Conservation (phyloP, 2,797 vertebrate genomes). For the Lepidocolaptes lacrymiger region DNA sequence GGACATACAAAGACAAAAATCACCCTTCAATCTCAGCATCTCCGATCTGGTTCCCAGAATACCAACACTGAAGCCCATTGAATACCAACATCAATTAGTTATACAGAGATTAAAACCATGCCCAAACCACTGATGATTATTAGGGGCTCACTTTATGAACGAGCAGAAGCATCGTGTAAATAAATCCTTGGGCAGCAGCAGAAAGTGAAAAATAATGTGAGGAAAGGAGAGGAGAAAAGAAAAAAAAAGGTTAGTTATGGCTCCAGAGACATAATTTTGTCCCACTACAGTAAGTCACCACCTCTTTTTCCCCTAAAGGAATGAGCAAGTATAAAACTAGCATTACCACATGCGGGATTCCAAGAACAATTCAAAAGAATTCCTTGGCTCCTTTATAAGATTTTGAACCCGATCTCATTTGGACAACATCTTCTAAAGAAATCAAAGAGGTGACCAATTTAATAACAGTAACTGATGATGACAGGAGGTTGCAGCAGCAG, state of each 20-base stretch:
- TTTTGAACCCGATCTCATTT: conserved; percentile 24
- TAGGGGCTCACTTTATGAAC: conserved; percentile 51
- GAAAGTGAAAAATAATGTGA: neutral
- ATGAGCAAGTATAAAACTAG: neutral
- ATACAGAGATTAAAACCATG: conserved; percentile 40
- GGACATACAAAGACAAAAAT: conserved; percentile 19
- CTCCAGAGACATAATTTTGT: neutral
- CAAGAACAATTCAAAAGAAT: conserved; percentile 51
- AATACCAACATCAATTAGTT: conserved; percentile 30
- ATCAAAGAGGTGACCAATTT: conserved; percentile 28
- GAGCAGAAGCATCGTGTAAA: conserved; percentile 42
- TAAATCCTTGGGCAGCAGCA: conserved; percentile 51
- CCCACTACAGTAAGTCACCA: conserved; percentile 7
- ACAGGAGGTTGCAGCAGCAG: neutral
- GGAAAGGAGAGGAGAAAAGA: neutral
- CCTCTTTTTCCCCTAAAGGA: conserved; percentile 18
- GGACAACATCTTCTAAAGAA: conserved; percentile 50
- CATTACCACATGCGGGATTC: neutral
- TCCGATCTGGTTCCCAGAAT: neutral
- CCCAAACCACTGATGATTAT: conserved; percentile 36
- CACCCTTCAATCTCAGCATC: conserved; percentile 8
- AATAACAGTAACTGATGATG: neutral
- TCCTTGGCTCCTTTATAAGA: conserved; percentile 38
- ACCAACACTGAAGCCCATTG: neutral
- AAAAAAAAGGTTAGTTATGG: neutral